These are phyloP conservation scores for Neofelis nebulosa DNA, from an alignment of 2,113 vertebrate genomes.

Conservation along the genomic window DNA sequence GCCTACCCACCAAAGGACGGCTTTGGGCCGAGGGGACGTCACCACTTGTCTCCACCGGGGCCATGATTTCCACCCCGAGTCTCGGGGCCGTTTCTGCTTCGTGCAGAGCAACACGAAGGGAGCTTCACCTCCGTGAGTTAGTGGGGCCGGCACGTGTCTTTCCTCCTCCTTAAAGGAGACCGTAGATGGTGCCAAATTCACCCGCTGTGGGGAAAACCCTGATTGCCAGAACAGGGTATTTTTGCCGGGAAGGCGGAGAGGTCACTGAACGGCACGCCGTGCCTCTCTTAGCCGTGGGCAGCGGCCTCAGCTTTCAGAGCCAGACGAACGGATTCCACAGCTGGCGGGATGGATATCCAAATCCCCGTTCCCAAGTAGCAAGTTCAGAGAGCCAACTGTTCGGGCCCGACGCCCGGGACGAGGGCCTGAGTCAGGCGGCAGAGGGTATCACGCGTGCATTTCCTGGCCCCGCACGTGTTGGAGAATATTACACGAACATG, in stretches of 20 bases:
- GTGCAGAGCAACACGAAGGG: background rate
- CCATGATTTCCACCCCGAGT: background rate
- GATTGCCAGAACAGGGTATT: slow-evolving; percentile 28
- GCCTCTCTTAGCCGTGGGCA: background rate
- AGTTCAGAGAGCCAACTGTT: background rate
- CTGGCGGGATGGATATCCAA: background rate
- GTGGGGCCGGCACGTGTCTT: background rate
- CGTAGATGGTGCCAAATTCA: background rate
- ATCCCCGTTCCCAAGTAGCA: accelerated
- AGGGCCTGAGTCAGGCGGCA: background rate
- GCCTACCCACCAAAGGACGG: background rate
- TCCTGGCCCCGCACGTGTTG: background rate
- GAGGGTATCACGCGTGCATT: background rate
- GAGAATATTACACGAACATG: background rate
- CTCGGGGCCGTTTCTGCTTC: background rate
- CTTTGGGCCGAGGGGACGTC: background rate
- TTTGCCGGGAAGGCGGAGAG: background rate
- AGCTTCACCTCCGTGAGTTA: background rate
- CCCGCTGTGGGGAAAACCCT: background rate
- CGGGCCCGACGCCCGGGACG: accelerated
- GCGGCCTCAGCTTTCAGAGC: background rate
- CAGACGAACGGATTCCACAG: background rate
- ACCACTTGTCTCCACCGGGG: background rate
- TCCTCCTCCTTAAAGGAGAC: background rate
- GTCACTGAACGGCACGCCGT: background rate